Evolutionary conservation across 2,888 invertebrate species (phyloP).

Genomic region (Polydrusus pterygomalis): DNA sequence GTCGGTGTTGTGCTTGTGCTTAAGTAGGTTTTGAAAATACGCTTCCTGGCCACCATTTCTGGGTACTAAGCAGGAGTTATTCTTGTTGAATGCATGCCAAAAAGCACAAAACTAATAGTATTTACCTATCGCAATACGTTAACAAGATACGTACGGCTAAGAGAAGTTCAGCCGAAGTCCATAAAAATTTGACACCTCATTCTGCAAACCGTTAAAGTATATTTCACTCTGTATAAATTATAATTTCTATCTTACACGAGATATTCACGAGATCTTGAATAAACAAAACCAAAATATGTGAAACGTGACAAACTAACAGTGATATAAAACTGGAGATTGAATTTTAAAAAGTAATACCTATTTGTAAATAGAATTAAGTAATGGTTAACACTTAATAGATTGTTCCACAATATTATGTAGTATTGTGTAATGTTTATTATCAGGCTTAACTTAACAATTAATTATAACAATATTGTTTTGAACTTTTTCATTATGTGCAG

Average conservation of each 20-base stretch:
- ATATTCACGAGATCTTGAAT: constrained; percentile 45
- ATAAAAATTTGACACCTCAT: neutral
- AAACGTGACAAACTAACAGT: constrained; percentile 40
- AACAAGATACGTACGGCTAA: too few species aligned
- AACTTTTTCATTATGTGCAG: constrained; percentile 3
- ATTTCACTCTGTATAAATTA: neutral
- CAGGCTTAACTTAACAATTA: constrained; percentile 22
- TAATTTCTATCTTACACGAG: constrained; percentile 43
- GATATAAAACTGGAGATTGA: constrained; percentile 15
- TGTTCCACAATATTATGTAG: constrained; percentile 26
- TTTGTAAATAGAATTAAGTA: constrained; percentile 40
- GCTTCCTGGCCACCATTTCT: too few species aligned
- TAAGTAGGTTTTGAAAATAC: too few species aligned
- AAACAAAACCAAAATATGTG: constrained; percentile 33
- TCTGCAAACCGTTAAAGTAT: neutral
- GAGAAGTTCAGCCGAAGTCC: too few species aligned
- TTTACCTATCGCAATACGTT: too few species aligned
- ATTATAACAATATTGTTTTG: constrained; percentile 25
- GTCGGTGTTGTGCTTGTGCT: too few species aligned
- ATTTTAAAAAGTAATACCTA: constrained; percentile 22
- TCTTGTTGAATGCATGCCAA: too few species aligned
- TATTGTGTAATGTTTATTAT: constrained; percentile 47
- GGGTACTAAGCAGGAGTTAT: too few species aligned
- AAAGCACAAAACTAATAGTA: too few species aligned
- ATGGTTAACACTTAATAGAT: constrained; percentile 25